Base-by-base conservation (phyloP, 2,888 invertebrate genomes). In the Ceriagrion tenellum region DNA sequence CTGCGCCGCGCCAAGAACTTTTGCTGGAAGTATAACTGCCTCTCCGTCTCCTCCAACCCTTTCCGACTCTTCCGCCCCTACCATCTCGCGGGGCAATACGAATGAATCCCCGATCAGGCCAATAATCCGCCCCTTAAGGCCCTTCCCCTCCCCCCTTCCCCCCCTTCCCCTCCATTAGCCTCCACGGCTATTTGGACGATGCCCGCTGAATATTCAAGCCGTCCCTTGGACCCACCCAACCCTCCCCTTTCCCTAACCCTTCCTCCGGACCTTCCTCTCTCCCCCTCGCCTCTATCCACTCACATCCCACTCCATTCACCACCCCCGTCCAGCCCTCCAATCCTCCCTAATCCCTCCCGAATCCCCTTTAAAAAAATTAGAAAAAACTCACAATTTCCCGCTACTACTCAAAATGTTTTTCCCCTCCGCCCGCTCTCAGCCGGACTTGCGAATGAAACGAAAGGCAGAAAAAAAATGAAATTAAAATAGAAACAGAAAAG, bases 241-340 rank as follows among this genome's bases (percentile, higher is more conserved):
- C 6, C 63, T 40, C 47, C 90, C 89, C 63, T 35, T 55, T n/a
- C 90, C 55, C 90, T 55, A 95, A 89, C 95, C 95, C 90, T 69
- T 95, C 95, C 95, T 95, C 90, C 95, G 90, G 55, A 89, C 90
- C 59, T 16, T 55, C 90, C 90, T 30, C 90, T 89, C 93, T 63
- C 55, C 40, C 69, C 23, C 2, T 2, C 55, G 26, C 88, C 63
- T 55, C 59, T 55, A 23, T 26, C 35, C 13, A 47, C 35, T 18
- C 2, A 20, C 91, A 47, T 81, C 91, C n/a, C n/a, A n/a, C n/a
- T n/a, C n/a, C n/a, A n/a, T n/a, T n/a, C 81, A 59, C 93, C 93
- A 93, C 81, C 93, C 8, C 47, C 47, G 47, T 47, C 47, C 47
- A 47, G 47, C 88, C 35, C 8, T 18, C 47, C 88, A 20, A 3